Evolutionary conservation across 1,140 invertebrate genomes (phyloP).

Genomic region (Eumeta japonica): DNA sequence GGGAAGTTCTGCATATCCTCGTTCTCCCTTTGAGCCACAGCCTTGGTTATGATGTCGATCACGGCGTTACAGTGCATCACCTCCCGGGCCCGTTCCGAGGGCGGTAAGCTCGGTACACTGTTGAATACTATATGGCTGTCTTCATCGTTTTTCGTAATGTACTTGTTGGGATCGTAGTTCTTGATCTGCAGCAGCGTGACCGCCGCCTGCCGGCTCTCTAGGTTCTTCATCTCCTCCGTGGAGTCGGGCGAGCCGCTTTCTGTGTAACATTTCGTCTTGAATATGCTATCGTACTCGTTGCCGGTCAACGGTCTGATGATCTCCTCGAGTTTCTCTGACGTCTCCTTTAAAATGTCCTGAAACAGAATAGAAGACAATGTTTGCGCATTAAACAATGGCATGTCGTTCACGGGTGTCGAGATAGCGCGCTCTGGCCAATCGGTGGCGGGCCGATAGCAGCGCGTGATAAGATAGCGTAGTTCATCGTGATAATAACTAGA

Average conservation of each 20-base stretch:
- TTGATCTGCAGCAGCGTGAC: conserved; percentile 54
- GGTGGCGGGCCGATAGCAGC: too few relatives aligned
- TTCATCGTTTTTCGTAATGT: conserved; percentile 43
- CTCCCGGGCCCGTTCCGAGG: conserved; percentile 45
- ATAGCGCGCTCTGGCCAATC: too few relatives aligned
- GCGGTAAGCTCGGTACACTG: conserved; percentile 45
- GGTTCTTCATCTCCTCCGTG: conserved; percentile 55
- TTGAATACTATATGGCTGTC: conserved; percentile 49
- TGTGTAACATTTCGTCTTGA: conserved; percentile 34
- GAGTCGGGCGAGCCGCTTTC: conserved; percentile 53
- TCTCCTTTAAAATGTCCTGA: conserved; percentile 50
- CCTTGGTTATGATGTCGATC: conserved; percentile 55
- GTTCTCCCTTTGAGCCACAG: conserved; percentile 50
- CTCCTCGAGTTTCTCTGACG: conserved; percentile 52
- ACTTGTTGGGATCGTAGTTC: conserved; percentile 54
- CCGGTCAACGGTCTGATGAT: conserved; percentile 50
- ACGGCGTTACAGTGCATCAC: conserved; percentile 54
- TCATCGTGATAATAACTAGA: too few relatives aligned
- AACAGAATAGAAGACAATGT: conserved; percentile 31
- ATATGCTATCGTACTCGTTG: conserved; percentile 31
- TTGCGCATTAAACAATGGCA: conserved; percentile 41
- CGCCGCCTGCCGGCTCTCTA: conserved; percentile 53
- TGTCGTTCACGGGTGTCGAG: too few relatives aligned
- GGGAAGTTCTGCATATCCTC: conserved; percentile 46
- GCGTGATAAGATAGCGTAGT: too few relatives aligned